phyloP scores from a whole-genome alignment of 2,888 invertebrate species.

The Harmothoe impar region DNA sequence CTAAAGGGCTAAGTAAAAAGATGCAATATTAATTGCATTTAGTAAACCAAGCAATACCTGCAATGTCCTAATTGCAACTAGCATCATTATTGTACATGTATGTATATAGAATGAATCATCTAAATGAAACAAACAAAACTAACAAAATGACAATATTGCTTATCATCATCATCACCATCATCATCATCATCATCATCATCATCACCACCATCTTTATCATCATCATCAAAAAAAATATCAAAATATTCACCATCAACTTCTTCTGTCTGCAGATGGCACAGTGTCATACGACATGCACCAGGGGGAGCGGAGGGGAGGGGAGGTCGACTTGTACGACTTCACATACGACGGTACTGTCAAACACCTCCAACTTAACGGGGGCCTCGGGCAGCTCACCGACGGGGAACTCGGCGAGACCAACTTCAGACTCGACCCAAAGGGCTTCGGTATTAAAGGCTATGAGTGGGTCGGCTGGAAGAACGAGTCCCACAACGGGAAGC shows the following conservation, averaged over 20 bases:
- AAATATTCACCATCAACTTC: neutral
- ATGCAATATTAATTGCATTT: too few species aligned
- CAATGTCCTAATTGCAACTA: too few species aligned
- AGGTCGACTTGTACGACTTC: conserved; percentile 92
- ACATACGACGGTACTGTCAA: conserved; percentile 91
- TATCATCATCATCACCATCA: too few species aligned
- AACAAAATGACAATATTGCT: too few species aligned
- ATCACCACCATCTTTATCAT: too few species aligned
- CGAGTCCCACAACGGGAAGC: conserved; percentile 86
- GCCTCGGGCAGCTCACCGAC: conserved; percentile 92
- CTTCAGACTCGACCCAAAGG: conserved; percentile 88
- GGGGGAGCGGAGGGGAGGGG: conserved; percentile 91
- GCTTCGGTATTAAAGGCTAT: conserved; percentile 86
- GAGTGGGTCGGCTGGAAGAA: conserved; percentile 95
- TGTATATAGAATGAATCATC: too few species aligned
- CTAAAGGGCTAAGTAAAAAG: too few species aligned
- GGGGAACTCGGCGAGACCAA: conserved; percentile 91
- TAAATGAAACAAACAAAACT: too few species aligned
- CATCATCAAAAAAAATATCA: neutral
- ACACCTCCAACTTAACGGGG: conserved; percentile 86
- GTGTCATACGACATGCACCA: conserved; percentile 95
- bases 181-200: too few species aligned
- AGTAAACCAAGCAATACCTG: too few species aligned
- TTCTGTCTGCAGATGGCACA: conserved; percentile 88
- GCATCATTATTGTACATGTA: too few species aligned